Conservation (phyloP, 2,113 vertebrate genomes). For the Myanophis thanlyinensis region DNA sequence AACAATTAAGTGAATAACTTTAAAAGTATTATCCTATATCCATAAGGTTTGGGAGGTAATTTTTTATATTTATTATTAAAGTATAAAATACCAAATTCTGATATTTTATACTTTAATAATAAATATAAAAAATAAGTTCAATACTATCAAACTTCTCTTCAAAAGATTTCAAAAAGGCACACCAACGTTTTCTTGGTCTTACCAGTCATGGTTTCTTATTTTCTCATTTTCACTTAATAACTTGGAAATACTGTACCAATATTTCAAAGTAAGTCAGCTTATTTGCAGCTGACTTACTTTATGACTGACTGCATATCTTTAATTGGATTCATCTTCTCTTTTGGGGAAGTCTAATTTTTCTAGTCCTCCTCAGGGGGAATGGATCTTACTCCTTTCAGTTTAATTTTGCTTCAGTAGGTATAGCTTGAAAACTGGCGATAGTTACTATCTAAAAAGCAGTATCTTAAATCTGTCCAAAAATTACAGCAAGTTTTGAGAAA, state of each 20-base stretch:
- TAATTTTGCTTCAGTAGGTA: background rate
- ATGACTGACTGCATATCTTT: background rate
- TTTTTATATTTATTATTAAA: background rate
- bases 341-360: background rate
- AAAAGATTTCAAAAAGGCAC: background rate
- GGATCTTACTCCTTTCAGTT: background rate
- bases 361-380: background rate
- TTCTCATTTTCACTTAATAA: background rate
- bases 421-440: background rate
- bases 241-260: background rate
- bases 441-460: background rate
- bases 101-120: too few species aligned
- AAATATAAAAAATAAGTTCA: background rate
- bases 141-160: background rate
- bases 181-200: background rate
- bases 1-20: background rate
- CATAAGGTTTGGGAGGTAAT: background rate
- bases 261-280: background rate
- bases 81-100: background rate
- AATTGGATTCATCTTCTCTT: background rate
- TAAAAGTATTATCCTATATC: background rate
- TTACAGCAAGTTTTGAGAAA: background rate
- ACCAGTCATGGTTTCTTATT: background rate
- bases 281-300: background rate
- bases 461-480: background rate